Base-by-base conservation (phyloP, 2,797 vertebrate species). In the Atherinosoma microstoma region DNA sequence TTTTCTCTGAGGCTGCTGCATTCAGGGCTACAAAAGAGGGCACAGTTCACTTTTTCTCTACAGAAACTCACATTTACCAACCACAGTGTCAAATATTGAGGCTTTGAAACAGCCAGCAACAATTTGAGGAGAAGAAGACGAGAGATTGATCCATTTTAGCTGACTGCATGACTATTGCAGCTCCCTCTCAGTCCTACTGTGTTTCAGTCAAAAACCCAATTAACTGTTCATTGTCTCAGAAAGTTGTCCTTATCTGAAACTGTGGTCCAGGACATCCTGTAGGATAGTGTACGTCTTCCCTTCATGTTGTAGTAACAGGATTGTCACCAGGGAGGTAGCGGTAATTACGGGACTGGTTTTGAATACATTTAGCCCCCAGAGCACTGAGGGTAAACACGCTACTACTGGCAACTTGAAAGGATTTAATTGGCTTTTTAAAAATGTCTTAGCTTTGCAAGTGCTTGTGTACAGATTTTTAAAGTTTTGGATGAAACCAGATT, bases 201-300 rank as follows among this genome's bases (percentile, higher is more conserved):
- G 24, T 24, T 53, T 4, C 51, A 53, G 51, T 53, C 22, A 27
- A 27, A 53, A 27, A 27, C 15, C 51, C 22, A 27, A 24, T 13
- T 24, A 53, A 27, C 13, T 24, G 51, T 53, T 27, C 51, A 53
- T 53, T 53, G 24, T 53, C 51, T 53, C 5, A 13, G 51, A 27
- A 53, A 53, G 58, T 61, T 40, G 20, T 24, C 22, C 20, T 49
- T 49, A 53, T 53, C 51, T 24, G 51, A 53, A 27, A 53, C 51
- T 27, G 9, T 49, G 51, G 24, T 53, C 51, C 51, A 27, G 51
- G 24, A 27, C 51, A 27, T 22, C 51, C 13, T 53, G 51, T 53
- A 27, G 51, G 51, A 53, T 53, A 6, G 51, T 27, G 51, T 24
- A 24, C 3, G 22, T 10, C 51, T 13, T 53, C 51, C 51, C 51